Evolutionary conservation across 1,140 invertebrate species (phyloP), one percentile per base, ranked within the genome.

Genomic region (Zaprionus ornatus): DNA sequence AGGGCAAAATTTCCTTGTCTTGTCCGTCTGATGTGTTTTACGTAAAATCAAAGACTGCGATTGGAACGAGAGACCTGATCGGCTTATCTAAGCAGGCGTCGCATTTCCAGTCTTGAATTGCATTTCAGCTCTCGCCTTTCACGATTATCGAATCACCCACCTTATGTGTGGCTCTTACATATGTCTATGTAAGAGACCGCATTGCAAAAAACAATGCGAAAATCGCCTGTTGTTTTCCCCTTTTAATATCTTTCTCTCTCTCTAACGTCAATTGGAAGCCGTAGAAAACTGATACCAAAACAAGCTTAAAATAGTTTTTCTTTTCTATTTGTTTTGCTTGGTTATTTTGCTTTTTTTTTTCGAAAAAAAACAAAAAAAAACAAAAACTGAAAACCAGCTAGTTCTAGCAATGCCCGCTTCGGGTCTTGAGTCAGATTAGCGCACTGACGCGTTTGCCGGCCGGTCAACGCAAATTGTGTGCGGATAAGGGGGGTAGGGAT

Each of bases 231-330:
- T 60, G 42, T 67, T 67, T 67, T 27, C 4, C 40, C 7, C 40
- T 67, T 66, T 73, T 42, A 0, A 0, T 32, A 32, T 21, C 19
- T 35, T 56, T 62, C 40, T 45, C 35, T 50, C 50, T 19, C 40
- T 48, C 57, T 19, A 73, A 74, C 40, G 69, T 62, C 63, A 68
- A 57, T 74, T 77, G 50, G 74, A 77, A 77, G 74, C 74, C 74
- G 57, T 77, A 77, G 74, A 77, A 77, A 77, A 77, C 63, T 62
- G 57, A 68, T 32, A 68, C 70, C 56, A 77, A 67, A 77, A 77
- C 57, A 66, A 63, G 70, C 63, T 67, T 72, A 45, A 67, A 73
- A 74, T 72, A 72, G 55, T 72, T 75, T 68, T 56, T 40, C 54
- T 35, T 76, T 59, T 71, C 42, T 63, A 10, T 62, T n/a, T 6